Evolutionary conservation across 1,140 invertebrate species (phyloP).

Genomic region (Mercenaria mercenaria): DNA sequence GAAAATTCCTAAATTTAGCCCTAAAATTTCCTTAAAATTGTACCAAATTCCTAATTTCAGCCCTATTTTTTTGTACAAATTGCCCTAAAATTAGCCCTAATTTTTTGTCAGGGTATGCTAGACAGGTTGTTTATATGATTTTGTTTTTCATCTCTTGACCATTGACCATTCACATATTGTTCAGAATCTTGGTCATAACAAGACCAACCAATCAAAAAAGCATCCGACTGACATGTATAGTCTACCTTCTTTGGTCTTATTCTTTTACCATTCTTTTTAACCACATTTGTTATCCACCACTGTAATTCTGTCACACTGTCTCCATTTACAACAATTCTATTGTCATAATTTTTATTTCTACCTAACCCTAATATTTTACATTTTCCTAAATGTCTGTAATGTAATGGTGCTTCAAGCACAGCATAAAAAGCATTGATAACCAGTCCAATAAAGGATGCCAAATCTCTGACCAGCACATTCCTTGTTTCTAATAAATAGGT

Average conservation of each 20-base stretch:
- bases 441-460: conserved; percentile 11
- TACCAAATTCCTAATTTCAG: no score
- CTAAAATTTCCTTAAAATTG: no score
- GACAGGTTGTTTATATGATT: no score
- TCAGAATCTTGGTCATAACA: not conserved
- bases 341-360: not conserved
- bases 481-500: not conserved
- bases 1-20: no score
- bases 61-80: no score
- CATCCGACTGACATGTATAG: not conserved
- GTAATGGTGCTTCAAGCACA: not conserved
- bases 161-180: not conserved
- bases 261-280: not conserved
- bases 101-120: no score
- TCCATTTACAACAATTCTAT: not conserved
- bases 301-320: not conserved
- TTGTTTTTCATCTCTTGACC: not conserved
- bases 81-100: no score
- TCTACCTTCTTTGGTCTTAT: not conserved
- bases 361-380: not conserved
- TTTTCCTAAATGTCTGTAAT: not conserved
- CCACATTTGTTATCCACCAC: not conserved
- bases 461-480: not conserved
- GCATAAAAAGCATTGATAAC: conserved; percentile 21
- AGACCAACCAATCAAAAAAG: not conserved